phyloP scores from a whole-genome alignment of 2,113 vertebrate genomes.

The Serilophus lunatus region DNA sequence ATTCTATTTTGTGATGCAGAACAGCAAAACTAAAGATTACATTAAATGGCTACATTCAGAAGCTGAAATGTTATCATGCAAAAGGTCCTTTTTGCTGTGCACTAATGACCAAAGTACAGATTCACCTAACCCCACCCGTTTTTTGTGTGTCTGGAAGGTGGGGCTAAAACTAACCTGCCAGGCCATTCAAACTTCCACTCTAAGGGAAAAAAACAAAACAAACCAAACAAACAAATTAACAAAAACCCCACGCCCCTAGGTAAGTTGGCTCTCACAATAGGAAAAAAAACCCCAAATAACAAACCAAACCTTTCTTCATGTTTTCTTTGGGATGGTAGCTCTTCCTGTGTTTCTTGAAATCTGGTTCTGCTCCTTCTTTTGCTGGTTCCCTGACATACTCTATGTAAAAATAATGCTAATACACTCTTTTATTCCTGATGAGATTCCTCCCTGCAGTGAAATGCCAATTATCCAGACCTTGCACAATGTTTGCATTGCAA shows the following conservation, averaged over 20 bases:
- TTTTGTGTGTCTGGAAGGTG: not conserved
- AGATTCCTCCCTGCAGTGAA: slow-evolving; percentile 29
- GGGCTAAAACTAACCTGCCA: not conserved
- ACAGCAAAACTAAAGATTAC: not conserved
- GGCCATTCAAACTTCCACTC: not conserved
- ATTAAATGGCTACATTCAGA: not conserved
- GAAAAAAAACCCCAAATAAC: not conserved
- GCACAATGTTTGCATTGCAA: slow-evolving; percentile 48
- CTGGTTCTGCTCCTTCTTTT: slow-evolving; percentile 37
- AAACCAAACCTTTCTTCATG: not conserved
- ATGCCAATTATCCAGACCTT: slow-evolving; percentile 32
- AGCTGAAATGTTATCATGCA: not conserved
- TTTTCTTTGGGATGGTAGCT: not conserved
- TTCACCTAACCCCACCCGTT: not conserved
- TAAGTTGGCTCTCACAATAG: not conserved
- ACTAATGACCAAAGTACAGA: not conserved
- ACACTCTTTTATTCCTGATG: slow-evolving; percentile 4
- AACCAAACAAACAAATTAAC: not conserved
- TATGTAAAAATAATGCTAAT: slow-evolving; percentile 52
- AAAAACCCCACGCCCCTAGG: not conserved
- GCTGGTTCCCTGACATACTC: not conserved
- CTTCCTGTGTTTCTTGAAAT: slow-evolving; percentile 9
- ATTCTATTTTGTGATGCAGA: not conserved
- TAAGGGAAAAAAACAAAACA: not conserved
- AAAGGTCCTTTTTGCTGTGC: too few species aligned